phyloP scores from a whole-genome alignment of 2,888 invertebrate species.

The Sympetrum striolatum region DNA sequence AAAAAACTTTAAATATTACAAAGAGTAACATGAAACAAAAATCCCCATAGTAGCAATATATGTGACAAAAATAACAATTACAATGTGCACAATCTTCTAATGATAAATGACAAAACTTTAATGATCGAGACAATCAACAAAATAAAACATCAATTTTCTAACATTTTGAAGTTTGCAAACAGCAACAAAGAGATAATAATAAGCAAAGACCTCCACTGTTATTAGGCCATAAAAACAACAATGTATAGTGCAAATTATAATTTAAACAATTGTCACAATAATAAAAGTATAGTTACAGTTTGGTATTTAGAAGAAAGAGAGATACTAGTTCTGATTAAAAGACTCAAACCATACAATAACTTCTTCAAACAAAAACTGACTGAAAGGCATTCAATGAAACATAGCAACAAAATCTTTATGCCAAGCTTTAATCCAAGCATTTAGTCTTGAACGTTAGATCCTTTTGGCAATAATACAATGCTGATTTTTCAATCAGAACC shows the following conservation, averaged over 20 bases:
- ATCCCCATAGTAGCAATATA: too few species aligned
- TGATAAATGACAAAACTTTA: too few species aligned
- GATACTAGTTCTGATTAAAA: background rate
- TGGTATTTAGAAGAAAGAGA: background rate
- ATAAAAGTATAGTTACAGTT: background rate
- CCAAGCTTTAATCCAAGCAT: background rate
- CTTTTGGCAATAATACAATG: background rate
- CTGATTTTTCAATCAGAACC: background rate
- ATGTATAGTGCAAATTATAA: background rate
- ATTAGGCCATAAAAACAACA: background rate
- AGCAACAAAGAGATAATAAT: too few species aligned
- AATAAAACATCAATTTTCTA: background rate
- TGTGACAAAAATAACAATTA: too few species aligned
- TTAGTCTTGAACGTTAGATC: background rate
- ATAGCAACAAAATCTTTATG: background rate
- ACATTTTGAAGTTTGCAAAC: too few species aligned
- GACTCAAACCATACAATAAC: too few species aligned
- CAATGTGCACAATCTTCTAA: too few species aligned
- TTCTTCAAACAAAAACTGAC: background rate
- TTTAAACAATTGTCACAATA: background rate
- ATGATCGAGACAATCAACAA: too few species aligned
- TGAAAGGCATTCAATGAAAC: slow-evolving; percentile 34
- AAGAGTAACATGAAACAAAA: too few species aligned
- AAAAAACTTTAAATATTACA: background rate
- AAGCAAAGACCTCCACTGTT: background rate